Percentiles rank a stretch among this genome's conserved stretches.
These are phyloP conservation scores for Nycticorax nycticorax DNA, from an alignment of 2,113 vertebrate genomes.

Conservation along the genomic window DNA sequence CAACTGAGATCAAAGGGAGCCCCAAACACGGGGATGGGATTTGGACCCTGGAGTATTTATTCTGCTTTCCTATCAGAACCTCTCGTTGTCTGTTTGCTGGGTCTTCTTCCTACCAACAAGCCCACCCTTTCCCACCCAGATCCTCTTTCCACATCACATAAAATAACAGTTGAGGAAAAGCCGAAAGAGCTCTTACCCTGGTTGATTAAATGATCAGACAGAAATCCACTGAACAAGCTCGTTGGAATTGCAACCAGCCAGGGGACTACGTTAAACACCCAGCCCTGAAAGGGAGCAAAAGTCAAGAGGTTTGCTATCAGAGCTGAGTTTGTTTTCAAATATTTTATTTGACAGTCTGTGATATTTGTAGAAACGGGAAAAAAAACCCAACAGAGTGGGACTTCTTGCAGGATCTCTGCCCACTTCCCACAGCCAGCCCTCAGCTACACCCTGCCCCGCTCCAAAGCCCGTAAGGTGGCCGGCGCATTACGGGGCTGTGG, in stretches of 20 bases:
- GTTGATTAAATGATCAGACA: constrained; percentile 90
- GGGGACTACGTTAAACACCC: constrained; percentile 95
- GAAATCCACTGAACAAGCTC: constrained; percentile 88
- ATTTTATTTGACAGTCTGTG: not conserved
- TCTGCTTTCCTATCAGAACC: not conserved
- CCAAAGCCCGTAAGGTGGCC: not conserved
- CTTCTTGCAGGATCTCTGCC: not conserved
- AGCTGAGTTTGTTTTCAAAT: not conserved
- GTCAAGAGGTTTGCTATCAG: not conserved
- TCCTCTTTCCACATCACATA: not conserved
- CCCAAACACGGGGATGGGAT: fast-evolving
- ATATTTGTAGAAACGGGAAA: not conserved
- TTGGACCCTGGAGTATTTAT: not conserved
- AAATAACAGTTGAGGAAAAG: not conserved
- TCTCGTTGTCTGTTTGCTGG: fast-evolving
- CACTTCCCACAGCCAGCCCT: not conserved
- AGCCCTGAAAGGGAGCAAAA: constrained; percentile 80
- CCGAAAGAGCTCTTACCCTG: constrained; percentile 77
- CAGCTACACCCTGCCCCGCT: not conserved
- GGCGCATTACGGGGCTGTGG: fast-evolving
- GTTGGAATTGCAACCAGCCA: constrained; percentile 93
- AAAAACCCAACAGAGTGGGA: not conserved
- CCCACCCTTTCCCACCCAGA: not conserved
- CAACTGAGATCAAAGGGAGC: not conserved
- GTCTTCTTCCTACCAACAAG: not conserved